A percentile compares a stretch with the other conserved stretches of the same genome.
These are phyloP conservation scores for Hemiprocne comata DNA, from an alignment of 2,113 vertebrate genomes.

Conservation along the genomic window DNA sequence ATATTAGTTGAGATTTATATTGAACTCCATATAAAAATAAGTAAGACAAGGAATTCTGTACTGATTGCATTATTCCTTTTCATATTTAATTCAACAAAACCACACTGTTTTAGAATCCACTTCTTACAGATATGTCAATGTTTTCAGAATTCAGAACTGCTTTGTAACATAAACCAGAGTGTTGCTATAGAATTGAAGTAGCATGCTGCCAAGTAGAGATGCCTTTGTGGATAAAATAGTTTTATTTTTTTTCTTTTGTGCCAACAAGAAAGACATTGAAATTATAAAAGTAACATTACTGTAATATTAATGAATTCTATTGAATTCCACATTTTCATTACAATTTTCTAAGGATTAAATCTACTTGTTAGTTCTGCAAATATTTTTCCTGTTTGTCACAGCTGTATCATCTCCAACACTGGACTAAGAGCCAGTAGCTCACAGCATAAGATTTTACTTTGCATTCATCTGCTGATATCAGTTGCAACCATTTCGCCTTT, in stretches of 20 bases:
- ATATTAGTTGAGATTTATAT: constrained; percentile 17
- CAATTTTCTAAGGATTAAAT: not conserved
- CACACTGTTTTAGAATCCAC: constrained; percentile 19
- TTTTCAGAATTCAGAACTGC: constrained; percentile 46
- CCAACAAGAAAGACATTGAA: constrained; percentile 56
- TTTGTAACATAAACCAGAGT: constrained; percentile 46
- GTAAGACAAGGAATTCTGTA: constrained; percentile 37
- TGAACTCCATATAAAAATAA: constrained; percentile 45
- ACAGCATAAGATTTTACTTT: not conserved
- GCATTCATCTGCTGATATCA: not conserved
- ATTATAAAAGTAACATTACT: constrained; percentile 45
- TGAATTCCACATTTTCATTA: constrained; percentile 31
- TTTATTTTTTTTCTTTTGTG: constrained; percentile 55
- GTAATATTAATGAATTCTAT: constrained; percentile 53
- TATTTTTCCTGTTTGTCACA: constrained; percentile 32
- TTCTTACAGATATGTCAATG: constrained; percentile 58
- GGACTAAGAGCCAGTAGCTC: not conserved
- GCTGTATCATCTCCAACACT: not conserved
- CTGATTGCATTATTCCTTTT: constrained; percentile 56
- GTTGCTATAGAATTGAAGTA: constrained; percentile 11
- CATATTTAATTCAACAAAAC: constrained; percentile 71
- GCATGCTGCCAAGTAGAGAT: constrained; percentile 6
- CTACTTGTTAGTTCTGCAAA: constrained; percentile 45
- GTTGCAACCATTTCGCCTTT: not conserved
- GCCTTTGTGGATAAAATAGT: constrained; percentile 48